Base-by-base conservation (phyloP, 2,888 invertebrate genomes). In the Atethmia centrago region DNA sequence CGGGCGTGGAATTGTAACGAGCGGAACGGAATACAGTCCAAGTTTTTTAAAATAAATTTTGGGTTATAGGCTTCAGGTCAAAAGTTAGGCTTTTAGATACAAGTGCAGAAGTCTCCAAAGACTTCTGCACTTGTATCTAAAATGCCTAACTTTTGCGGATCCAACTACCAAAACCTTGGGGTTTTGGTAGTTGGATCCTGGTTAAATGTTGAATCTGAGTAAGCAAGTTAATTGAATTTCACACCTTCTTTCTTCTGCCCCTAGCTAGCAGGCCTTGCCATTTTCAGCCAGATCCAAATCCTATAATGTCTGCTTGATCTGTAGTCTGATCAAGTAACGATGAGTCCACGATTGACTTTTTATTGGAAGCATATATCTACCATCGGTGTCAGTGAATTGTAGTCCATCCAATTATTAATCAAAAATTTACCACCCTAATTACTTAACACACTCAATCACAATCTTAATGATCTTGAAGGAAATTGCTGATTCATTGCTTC, bases 1-100 rank as follows among this genome's bases (percentile, higher is more conserved):
- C 72, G 74, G 61, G 78, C 53, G 66, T 67, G 65, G 85, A 83
- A 83, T 83, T 59, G 69, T 85, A 83, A 85, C 71, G 53, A 86
- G 70, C 67, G 75, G 71, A 74, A 74, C 74, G 53, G 47, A 56
- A 67, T 42, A 25, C 47, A 63, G 25, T 61, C 45, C 21, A 65
- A 56, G 49, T 21, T 71, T 82, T 84, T 76, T 36, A 47, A 3
- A 36, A 67, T 59, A 47, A 40, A 71, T 71, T 64, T 71, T 61
- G 42, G 58, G n/a, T 63, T 59, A 66, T 16, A 9, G 21, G 12
- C 25, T 59, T 9, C 19, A 68, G 19, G 40, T 9, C 28, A 7
- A 58, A 73, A 12, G 2, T 36, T 19, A n/a, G n/a, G n/a, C n/a
- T n/a, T n/a, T n/a, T n/a, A n/a, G 7, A 56, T 49, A 42, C 19